These are phyloP conservation scores for Leucoraja erinaceus DNA, from an alignment of 2,113 vertebrate genomes.

Conservation along the genomic window DNA sequence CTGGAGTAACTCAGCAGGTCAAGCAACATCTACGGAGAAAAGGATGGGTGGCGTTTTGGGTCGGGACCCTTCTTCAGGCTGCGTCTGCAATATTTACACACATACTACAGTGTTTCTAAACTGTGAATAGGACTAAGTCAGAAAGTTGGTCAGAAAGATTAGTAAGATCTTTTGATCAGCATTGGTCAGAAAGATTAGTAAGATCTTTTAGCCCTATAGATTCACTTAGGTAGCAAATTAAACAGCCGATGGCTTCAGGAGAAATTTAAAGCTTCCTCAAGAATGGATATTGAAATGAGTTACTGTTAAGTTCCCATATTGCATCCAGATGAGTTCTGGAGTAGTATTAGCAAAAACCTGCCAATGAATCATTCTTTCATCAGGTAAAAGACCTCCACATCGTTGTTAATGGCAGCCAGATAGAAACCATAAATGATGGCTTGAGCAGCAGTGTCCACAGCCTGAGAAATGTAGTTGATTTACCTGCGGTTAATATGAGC, in stretches of 20 bases:
- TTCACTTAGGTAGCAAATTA: not conserved
- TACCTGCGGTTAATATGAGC: not conserved
- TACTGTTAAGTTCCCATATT: not conserved
- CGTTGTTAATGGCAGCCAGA: not conserved
- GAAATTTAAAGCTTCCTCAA: not conserved
- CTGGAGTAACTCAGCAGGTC: too few relatives aligned
- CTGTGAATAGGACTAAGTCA: too few relatives aligned
- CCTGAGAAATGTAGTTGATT: not conserved
- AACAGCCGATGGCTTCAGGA: not conserved
- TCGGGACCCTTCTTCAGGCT: too few relatives aligned
- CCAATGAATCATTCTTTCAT: not conserved
- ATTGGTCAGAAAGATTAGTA: not conserved
- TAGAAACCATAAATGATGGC: not conserved
- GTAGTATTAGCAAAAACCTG: not conserved
- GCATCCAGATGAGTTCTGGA: not conserved
- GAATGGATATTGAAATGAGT: not conserved
- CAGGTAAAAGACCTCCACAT: not conserved
- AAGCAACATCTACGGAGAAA: too few relatives aligned
- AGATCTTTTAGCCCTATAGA: not conserved
- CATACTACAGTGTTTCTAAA: too few relatives aligned
- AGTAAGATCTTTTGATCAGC: not conserved
- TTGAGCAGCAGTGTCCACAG: not conserved
- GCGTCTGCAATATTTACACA: too few relatives aligned
- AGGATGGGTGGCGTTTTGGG: too few relatives aligned
- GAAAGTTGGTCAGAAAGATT: not conserved